Percentiles rank a stretch among this genome's conserved stretches.
These are phyloP conservation scores for Clamator glandarius DNA, from an alignment of 2,797 vertebrate genomes.

Conservation along the genomic window DNA sequence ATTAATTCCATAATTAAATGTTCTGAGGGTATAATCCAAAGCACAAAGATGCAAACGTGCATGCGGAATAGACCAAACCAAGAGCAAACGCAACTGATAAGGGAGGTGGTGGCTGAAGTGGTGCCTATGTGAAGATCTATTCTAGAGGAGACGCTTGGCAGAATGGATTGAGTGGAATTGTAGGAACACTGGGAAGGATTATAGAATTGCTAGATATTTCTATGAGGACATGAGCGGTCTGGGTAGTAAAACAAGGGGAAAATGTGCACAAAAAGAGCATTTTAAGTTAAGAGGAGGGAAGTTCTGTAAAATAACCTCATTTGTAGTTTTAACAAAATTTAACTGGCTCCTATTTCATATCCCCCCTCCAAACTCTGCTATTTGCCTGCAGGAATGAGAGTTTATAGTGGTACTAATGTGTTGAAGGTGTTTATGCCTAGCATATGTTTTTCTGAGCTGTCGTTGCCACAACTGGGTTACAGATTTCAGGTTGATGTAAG, in stretches of 20 bases:
- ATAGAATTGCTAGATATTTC: neutral
- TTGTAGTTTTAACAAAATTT: neutral
- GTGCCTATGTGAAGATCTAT: neutral
- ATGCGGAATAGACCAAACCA: neutral
- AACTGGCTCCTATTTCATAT: neutral
- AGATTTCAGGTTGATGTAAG: neutral
- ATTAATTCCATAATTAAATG: too few relatives aligned
- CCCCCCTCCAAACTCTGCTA: too few relatives aligned
- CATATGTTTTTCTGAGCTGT: neutral
- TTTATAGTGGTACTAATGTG: fast-evolving
- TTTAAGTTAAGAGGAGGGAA: neutral
- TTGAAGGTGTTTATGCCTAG: neutral
- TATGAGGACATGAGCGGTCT: fast-evolving
- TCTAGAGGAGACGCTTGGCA: neutral
- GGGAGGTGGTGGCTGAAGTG: neutral
- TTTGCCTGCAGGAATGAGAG: neutral
- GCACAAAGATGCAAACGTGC: neutral
- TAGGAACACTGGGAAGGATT: neutral
- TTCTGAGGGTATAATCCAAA: neutral
- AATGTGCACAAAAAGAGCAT: neutral
- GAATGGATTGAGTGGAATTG: neutral
- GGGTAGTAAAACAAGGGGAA: neutral
- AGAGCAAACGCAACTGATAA: neutral
- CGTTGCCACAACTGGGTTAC: fast-evolving
- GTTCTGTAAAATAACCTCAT: neutral